Base-by-base conservation (phyloP, 2,113 vertebrate genomes). In the Recurvirostra avosetta region DNA sequence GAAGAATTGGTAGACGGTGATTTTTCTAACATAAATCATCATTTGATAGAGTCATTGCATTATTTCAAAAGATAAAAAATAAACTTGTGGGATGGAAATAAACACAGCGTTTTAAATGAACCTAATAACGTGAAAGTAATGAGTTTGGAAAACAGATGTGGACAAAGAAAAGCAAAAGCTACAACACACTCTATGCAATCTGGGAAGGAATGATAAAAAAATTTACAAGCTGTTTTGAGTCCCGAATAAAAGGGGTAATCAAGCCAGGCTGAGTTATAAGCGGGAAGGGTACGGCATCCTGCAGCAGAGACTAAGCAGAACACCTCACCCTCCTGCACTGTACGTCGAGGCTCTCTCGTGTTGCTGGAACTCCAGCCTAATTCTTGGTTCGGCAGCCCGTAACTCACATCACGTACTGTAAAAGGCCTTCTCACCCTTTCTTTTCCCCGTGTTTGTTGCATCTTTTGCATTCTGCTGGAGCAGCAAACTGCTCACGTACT, bases 121-220 rank as follows among this genome's bases (percentile, higher is more conserved):
- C 85, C 93, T 97, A 98, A 88, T 97, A 98, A 98, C 97, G 95
- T 96, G 98, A 96, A 97, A 98, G 97, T 97, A 98, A 98, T 92
- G 97, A 98, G 96, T 92, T 98, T 98, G 98, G 97, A 97, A 98
- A 98, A 97, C 98, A 98, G 98, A 98, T 98, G 98, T 98, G 97
- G 97, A 91, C 78, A 95, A 94, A 88, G 70, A 83, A 96, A 88
- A 95, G 94, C 74, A 56, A 90, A 89, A 85, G 96, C 96, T 97
- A 70, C 96, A 93, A 87, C 70, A 67, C 93, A 55, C 97, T 91
- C 96, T 88, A 91, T 55, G 29, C 97, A 98, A 98, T 97, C 98
- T 97, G 97, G 97, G 96, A 66, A 96, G 97, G 97, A 81, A 98
- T 95, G 98, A 98, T 98, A 98, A 98, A 98, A 96, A 97, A 97